Evolutionary conservation across 2,888 invertebrate genomes (phyloP), one percentile per base, ranked within the genome.

Genomic region (Suillia variegata): DNA sequence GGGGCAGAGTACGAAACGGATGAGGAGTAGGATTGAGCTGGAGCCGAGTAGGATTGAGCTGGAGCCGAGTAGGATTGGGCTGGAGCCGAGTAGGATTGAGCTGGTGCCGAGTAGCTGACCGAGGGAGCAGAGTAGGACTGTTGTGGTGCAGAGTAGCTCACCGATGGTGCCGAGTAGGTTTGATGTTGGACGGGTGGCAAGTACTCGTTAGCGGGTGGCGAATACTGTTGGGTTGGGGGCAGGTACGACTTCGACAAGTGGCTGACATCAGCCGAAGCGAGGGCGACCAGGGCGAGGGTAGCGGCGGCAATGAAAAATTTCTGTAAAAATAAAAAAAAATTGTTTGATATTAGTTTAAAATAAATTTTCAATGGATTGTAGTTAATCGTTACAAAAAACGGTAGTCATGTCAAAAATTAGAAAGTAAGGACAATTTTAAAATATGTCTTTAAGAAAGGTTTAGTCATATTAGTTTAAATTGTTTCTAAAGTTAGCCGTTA

Each of bases 221-320:
- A 55, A 15, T 54, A 57, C 17, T 58, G 62, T 48, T 56, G 64
- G 61, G 58, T 65, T 12, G 77, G 77, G 24, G 77, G 78, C 71
- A 78, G 65, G 52, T 79, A 79, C 33, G 63, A 63, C 58, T 64
- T 75, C 42, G 68, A 20, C 70, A 80, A 68, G 55, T 80, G 80
- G 68, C 80, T 80, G 21, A 80, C 80, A 74, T 80, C 80, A 69
- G 80, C 80, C 26, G 75, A 67, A 58, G 72, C 78, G 68, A 73
- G 63, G 64, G 78, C 78, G 66, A 74, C 65, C 48, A 77, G 61
- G 55, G 77, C 78, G 58, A 79, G 71, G 45, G 62, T 60, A 60
- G 66, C 64, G 58, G 67, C 66, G 49, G 68, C 69, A 65, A 76
- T 68, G n/a, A n/a, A n/a, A 70, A 77, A 74, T 74, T 80, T 80